Evolutionary conservation across 2,797 vertebrate genomes (phyloP), one percentile per base, ranked within the genome.

Genomic region (Podargus strigoides): DNA sequence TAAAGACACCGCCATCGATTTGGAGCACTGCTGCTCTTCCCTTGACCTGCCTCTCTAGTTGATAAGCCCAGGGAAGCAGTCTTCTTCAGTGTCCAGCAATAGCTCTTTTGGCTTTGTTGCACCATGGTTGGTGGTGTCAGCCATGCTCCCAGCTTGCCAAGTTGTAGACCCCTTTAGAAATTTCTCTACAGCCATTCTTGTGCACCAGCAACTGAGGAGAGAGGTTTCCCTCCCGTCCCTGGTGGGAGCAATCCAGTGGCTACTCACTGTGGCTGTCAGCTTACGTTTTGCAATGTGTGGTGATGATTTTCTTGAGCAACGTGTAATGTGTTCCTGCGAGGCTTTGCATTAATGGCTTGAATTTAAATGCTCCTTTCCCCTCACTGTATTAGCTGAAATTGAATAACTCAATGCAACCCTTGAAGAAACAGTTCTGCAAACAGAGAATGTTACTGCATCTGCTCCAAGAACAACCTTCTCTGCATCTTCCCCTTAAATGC

Each of bases 401-500:
- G 78, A 49, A 26, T 46, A 62, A 85, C 47, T 20, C 22, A 27
- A 6, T 9, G 41, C 78, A 81, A 47, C 55, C 78, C 84, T 41
- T 84, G 87, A 60, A 90, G 93, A 42, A 88, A 9, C 3, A 5
- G 73, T 5, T 63, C 84, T 81, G 66, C 68, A 67, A 59, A 69
- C 5, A 2, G 56, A 63, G 46, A 53, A 34, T 0, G 0, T 44
- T 36, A 24, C 75, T 69, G 74, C 83, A 77, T 94, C 76, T 91
- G 85, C 93, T 90, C 21, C 5, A 49, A 36, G 93, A 87, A 32
- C 63, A 77, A 69, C 92, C 75, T 95, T 84, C 75, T 47, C 82
- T 83, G 84, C 86, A n/a, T 92, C 85, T 76, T 87, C 66, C 85
- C n/a, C n/a, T 92, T 36, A 84, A 86, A 70, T 16, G 94, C 85